These are phyloP conservation scores for Chymomyza costata DNA, from an alignment of 1,140 invertebrate species.

Conservation along the genomic window DNA sequence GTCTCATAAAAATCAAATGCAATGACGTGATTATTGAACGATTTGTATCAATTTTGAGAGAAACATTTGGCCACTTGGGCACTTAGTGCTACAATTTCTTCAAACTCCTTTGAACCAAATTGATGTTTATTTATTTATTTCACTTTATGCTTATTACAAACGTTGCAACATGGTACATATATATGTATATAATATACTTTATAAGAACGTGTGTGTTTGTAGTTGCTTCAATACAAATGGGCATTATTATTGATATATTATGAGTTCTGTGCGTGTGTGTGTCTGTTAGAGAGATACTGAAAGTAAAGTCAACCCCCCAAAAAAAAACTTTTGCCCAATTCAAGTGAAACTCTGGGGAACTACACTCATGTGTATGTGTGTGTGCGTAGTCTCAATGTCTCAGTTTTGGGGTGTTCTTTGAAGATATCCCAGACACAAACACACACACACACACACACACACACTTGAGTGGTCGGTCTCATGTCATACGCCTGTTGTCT, in stretches of 20 bases:
- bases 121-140: constrained; percentile 62
- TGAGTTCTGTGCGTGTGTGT: constrained; percentile 2
- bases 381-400: constrained; percentile 47
- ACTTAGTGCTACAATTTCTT: background rate
- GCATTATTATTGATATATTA: constrained; percentile 44
- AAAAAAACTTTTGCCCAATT: too few species aligned
- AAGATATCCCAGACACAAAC: constrained; percentile 8
- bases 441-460: constrained; percentile 1
- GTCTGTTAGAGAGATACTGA: too few species aligned
- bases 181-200: background rate
- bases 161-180: background rate
- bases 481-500: constrained; percentile 5
- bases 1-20: constrained; percentile 50
- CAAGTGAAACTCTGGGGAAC: too few species aligned
- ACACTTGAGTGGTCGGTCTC: background rate
- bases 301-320: too few species aligned
- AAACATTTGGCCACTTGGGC: constrained; percentile 9
- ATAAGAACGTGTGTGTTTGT: background rate
- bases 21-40: constrained; percentile 68
- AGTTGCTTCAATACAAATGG: constrained; percentile 36
- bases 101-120: constrained; percentile 6
- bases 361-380: constrained; percentile 5
- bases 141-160: constrained; percentile 38
- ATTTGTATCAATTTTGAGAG: constrained; percentile 69
- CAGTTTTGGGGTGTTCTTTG: constrained; percentile 43